Conservation (phyloP, 2,113 vertebrate species). For the Syngnathus scovelli region DNA sequence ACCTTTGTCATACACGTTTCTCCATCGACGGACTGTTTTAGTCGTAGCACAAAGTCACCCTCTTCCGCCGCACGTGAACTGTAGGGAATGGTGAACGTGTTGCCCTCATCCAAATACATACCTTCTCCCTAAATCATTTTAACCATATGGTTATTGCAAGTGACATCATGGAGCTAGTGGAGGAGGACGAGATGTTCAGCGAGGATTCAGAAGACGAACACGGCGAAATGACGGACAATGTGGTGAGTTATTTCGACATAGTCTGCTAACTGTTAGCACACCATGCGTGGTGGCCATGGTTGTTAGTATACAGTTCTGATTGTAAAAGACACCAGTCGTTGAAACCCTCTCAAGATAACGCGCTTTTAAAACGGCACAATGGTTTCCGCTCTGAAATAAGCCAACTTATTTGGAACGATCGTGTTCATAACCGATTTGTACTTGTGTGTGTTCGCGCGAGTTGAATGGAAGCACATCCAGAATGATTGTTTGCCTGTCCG, state of each 20-base stretch:
- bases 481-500: background rate
- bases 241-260: constrained; percentile 59
- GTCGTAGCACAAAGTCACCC: background rate
- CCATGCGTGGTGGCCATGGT: background rate
- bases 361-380: background rate
- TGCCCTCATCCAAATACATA: fast-evolving
- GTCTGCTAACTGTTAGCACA: constrained; percentile 19
- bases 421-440: too few relatives aligned
- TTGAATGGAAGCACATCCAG: background rate
- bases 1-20: background rate
- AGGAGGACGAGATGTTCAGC: constrained; percentile 56
- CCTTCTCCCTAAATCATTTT: background rate
- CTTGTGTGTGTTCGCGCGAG: too few relatives aligned
- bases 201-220: constrained; percentile 76
- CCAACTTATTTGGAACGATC: background rate
- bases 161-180: constrained; percentile 51
- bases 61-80: constrained; percentile 53
- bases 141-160: constrained; percentile 26
- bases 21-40: constrained; percentile 13
- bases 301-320: background rate
- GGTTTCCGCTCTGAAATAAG: background rate
- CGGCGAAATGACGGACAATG: constrained; percentile 71
- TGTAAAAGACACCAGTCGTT: background rate
- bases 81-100: constrained; percentile 23
- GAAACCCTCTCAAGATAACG: background rate